Evolutionary conservation across 2,113 vertebrate genomes (phyloP), one percentile per base, ranked within the genome.

Genomic region (Argyrosomus japonicus): DNA sequence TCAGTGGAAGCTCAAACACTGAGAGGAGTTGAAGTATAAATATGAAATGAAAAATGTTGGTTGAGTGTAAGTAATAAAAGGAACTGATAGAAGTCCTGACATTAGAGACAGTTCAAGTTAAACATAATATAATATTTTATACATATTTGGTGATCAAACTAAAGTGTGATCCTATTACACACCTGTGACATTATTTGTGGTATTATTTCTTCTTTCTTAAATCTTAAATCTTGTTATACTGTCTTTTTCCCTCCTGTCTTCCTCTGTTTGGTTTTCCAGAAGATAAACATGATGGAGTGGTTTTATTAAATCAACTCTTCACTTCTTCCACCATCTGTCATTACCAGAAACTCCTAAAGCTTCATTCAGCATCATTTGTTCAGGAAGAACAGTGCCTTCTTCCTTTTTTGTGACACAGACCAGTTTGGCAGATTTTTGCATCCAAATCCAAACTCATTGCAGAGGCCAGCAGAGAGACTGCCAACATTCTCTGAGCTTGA

Each of bases 301-400:
- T 82, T 84, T 48, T 50, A 45, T 56, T 57, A 54, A 81, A 75
- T 51, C 63, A 48, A 54, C 75, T 80, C 74, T 79, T 82, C 47
- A 70, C 76, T 76, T 51, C 21, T 60, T 79, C 36, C 71, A 60
- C 79, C 73, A 82, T 75, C 58, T 85, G 84, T 75, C 71, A 80
- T 48, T 56, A 53, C 71, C 51, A 84, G 47, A 71, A 40, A 76
- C 43, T 60, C 36, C 36, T 40, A 67, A 77, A 75, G 76, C 61
- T 81, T 74, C 58, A 64, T 81, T 74, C 58, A 64, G 79, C 62
- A 45, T 77, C 17, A 64, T 89, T 83, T 83, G 62, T 84, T 74
- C 56, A 69, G 25, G 27, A 65, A 72, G 72, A 73, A 64, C 32
- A 83, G 29, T 25, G 17, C 53, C 9, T 53, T 79, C 43, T 62